Base-by-base conservation (phyloP, 2,888 invertebrate species). In the Gnatocerus cornutus region DNA sequence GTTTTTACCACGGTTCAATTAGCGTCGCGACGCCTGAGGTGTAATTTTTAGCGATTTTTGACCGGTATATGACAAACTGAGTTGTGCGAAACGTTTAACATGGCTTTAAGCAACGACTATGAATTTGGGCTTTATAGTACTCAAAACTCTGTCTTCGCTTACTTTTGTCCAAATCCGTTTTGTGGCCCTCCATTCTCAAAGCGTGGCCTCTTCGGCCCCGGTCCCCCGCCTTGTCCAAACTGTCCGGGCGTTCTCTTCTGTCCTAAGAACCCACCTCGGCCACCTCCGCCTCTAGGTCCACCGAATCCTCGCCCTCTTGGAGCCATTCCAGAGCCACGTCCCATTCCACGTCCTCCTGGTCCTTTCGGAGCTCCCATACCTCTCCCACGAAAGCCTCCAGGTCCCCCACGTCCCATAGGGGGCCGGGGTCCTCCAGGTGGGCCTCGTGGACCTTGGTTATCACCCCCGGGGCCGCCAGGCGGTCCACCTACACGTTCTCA, bases 121-220 rank as follows among this genome's bases (percentile, higher is more conserved):
- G n/a, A n/a, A n/a, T n/a, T n/a, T n/a, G n/a, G n/a, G n/a, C n/a
- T n/a, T n/a, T n/a, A n/a, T n/a, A n/a, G n/a, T n/a, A n/a, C n/a
- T n/a, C n/a, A n/a, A n/a, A n/a, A n/a, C n/a, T n/a, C n/a, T n/a
- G n/a, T n/a, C n/a, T n/a, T n/a, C n/a, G 71, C 71, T 71, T 68
- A 78, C 77, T 76, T 75, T 72, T 80, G 80, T 53, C 78, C 78
- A 68, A 77, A 81, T 65, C 82, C 82, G 73, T 82, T 82, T 56
- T 79, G 76, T 8, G 76, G 69, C 41, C 73, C 74, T 66, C 74
- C 75, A 68, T 80, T 79, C 37, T 81, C 82, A 66, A 79, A 82
- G 53, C 82, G 69, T 4, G 80, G 79, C 56, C 82, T 78, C 64
- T 82, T 82, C 0, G 74, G 70, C 43, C 79, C 79, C 7, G 77